Conservation (phyloP, 2,113 vertebrate species). For the Beaufortia kweichowensis region DNA sequence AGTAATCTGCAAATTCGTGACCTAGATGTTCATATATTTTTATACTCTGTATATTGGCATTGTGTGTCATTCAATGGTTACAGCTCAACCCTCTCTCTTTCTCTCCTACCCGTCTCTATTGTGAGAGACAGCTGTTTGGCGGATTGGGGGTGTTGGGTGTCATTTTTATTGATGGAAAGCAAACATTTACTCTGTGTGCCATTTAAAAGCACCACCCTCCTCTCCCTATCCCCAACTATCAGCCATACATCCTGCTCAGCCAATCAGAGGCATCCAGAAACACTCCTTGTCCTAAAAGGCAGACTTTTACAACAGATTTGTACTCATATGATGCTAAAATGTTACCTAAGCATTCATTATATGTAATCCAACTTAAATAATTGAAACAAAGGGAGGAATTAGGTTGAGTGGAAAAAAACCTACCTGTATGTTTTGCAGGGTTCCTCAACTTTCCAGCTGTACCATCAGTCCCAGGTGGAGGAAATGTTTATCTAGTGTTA, state of each 20-base stretch:
- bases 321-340: background rate
- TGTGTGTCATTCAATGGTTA: constrained; percentile 27
- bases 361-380: background rate
- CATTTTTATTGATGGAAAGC: constrained; percentile 56
- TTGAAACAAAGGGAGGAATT: background rate
- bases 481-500: constrained; percentile 29
- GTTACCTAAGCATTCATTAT: background rate
- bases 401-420: background rate
- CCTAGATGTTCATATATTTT: background rate
- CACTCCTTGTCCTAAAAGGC: constrained; percentile 9
- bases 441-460: constrained; percentile 24
- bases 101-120: constrained; percentile 26
- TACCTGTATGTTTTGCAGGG: background rate
- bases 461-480: constrained; percentile 11
- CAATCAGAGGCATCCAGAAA: constrained; percentile 23
- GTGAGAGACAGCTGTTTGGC: constrained; percentile 52
- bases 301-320: background rate
- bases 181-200: constrained; percentile 57
- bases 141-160: constrained; percentile 54
- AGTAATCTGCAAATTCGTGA: background rate
- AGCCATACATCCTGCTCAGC: background rate
- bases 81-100: constrained; percentile 11
- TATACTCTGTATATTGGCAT: background rate
- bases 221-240: background rate
- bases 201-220: constrained; percentile 50